These are phyloP conservation scores for Orius laevigatus DNA, from an alignment of 1,140 invertebrate species.

Conservation along the genomic window DNA sequence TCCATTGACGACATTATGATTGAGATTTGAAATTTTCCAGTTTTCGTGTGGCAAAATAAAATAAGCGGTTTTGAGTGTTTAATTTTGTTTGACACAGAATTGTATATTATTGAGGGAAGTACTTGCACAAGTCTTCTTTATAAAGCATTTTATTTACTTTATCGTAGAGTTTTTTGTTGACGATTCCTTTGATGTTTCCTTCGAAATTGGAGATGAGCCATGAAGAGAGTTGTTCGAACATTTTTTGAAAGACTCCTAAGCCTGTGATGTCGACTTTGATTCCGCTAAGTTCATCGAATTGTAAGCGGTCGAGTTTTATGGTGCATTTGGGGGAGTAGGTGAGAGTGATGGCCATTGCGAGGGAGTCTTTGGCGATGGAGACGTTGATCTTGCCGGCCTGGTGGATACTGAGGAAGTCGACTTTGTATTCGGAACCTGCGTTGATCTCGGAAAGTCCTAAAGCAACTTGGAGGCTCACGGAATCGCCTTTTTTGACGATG, in stretches of 20 bases:
- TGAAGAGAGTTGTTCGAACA: conserved; percentile 7
- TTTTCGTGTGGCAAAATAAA: neutral
- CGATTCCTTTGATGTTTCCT: neutral
- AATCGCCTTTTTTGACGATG: neutral
- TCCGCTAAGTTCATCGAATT: conserved; percentile 2
- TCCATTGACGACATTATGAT: conserved; percentile 53
- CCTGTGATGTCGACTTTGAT: conserved; percentile 5
- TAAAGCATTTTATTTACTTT: neutral
- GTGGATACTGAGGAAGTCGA: conserved; percentile 2
- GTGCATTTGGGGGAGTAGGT: conserved; percentile 8
- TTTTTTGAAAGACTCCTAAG: conserved; percentile 2
- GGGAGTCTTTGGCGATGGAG: neutral
- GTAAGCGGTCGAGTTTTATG: conserved; percentile 1
- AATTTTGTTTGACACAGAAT: too few relatives aligned
- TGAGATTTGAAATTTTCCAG: conserved; percentile 26
- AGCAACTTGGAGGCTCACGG: neutral
- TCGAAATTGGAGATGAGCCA: conserved; percentile 9
- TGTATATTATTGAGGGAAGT: too few relatives aligned
- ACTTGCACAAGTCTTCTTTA: too few relatives aligned
- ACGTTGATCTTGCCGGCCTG: conserved; percentile 4
- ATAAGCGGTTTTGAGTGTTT: neutral
- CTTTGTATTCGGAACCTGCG: conserved; percentile 1
- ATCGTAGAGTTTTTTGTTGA: conserved; percentile 10
- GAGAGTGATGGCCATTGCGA: conserved; percentile 9
- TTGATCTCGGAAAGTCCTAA: conserved; percentile 6